phyloP scores from a whole-genome alignment of 2,797 vertebrate genomes.

The Pseudochromis fuscus region DNA sequence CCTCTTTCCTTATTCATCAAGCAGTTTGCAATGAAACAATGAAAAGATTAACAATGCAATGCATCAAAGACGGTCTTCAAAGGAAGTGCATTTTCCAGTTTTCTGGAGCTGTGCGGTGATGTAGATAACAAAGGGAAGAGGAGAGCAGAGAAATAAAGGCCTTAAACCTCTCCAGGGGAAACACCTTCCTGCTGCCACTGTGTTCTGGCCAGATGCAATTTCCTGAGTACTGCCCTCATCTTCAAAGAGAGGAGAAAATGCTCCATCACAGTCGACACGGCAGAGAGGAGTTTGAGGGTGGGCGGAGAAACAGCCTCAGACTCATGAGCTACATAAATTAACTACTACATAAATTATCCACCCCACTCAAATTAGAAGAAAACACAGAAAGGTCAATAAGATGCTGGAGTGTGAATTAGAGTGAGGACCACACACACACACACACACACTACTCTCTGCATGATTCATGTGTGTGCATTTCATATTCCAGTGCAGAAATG shows the following conservation, averaged over 20 bases:
- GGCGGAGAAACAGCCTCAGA: constrained; percentile 34
- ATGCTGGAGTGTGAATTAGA: constrained; percentile 40
- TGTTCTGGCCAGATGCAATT: constrained; percentile 63
- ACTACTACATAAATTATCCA: constrained; percentile 54
- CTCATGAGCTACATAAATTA: constrained; percentile 51
- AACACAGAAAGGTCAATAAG: constrained; percentile 55
- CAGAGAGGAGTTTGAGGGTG: background rate
- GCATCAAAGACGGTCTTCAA: constrained; percentile 77
- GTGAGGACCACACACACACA: constrained; percentile 13
- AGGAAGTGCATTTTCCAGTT: constrained; percentile 69
- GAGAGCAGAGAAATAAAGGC: constrained; percentile 63
- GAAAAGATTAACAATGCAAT: constrained; percentile 73
- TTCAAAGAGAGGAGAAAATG: constrained; percentile 66
- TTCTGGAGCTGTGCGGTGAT: constrained; percentile 54
- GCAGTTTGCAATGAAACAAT: constrained; percentile 71
- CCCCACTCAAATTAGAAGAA: constrained; percentile 47
- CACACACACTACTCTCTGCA: constrained; percentile 34
- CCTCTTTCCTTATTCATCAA: constrained; percentile 71
- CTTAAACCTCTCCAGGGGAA: constrained; percentile 68
- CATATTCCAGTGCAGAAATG: constrained; percentile 37
- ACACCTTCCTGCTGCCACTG: constrained; percentile 69
- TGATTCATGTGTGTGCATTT: constrained; percentile 44
- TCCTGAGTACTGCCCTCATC: constrained; percentile 39
- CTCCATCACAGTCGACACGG: constrained; percentile 48
- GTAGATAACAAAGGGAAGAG: constrained; percentile 73